Conservation (phyloP, 2,113 vertebrate genomes). For the Strigops habroptila region DNA sequence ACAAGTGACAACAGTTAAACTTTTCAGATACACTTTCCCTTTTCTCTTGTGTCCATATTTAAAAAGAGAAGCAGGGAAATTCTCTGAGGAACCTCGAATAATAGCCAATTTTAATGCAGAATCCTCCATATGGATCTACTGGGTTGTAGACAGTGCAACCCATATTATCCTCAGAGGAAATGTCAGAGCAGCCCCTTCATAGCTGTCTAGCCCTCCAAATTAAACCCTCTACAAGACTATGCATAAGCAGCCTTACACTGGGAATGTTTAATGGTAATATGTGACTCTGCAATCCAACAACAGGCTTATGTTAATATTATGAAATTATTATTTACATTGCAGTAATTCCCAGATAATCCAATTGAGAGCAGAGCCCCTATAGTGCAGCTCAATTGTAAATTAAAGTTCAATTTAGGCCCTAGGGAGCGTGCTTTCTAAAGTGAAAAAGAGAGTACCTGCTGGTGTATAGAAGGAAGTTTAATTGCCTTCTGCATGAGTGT, state of each 20-base stretch:
- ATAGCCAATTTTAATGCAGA: background rate
- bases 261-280: background rate
- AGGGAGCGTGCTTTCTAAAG: background rate
- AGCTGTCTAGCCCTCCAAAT: background rate
- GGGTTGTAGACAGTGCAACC: background rate
- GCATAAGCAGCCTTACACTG: background rate
- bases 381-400: background rate
- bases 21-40: background rate
- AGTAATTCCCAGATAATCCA: slow-evolving; percentile 17
- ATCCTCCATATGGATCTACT: background rate
- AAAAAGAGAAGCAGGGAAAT: background rate
- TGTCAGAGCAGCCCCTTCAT: background rate
- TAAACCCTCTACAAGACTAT: background rate
- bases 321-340: slow-evolving; percentile 34
- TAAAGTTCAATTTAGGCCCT: background rate
- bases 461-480: background rate
- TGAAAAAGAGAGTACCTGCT: background rate
- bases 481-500: background rate
- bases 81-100: background rate
- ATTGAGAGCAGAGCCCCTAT: background rate
- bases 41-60: background rate
- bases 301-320: background rate
- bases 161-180: background rate
- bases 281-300: background rate
- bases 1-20: background rate